Percentiles rank a stretch among this genome's conserved stretches.
phyloP scores from a whole-genome alignment of 2,797 vertebrate species.

The Chelonia mydas region DNA sequence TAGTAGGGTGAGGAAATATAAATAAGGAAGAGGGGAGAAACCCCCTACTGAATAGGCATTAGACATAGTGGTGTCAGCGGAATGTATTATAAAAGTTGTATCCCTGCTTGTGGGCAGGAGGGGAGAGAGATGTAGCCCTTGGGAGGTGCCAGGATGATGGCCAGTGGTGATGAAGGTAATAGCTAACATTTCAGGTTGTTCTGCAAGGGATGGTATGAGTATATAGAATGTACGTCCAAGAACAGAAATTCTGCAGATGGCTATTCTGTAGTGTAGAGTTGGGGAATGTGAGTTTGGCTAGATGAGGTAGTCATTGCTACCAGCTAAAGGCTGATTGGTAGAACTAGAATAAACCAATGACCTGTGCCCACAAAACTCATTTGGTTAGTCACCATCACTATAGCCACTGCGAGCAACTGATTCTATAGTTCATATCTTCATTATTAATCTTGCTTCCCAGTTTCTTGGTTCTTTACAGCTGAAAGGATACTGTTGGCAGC shows the following conservation, averaged over 20 bases:
- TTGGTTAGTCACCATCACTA: background rate
- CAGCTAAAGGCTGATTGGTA: background rate
- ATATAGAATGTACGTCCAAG: too few species aligned
- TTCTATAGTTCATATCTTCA: background rate
- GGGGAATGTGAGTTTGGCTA: background rate
- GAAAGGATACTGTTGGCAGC: too few species aligned
- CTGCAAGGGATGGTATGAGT: too few species aligned
- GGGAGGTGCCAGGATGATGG: too few species aligned
- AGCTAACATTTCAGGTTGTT: background rate
- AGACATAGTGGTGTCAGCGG: too few species aligned
- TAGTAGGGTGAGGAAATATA: too few species aligned
- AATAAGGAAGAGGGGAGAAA: too few species aligned
- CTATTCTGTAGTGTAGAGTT: background rate
- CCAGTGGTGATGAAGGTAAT: too few species aligned
- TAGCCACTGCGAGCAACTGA: background rate
- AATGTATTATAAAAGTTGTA: too few species aligned
- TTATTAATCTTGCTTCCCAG: background rate
- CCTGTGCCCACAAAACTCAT: background rate
- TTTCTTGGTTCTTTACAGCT: background rate
- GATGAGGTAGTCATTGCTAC: background rate
- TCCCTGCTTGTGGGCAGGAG: too few species aligned
- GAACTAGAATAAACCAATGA: background rate
- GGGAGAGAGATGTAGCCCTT: too few species aligned
- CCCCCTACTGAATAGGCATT: too few species aligned
- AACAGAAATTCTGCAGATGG: background rate